Evolutionary conservation across 2,888 invertebrate species (phyloP).

Genomic region (Phasia obesa): DNA sequence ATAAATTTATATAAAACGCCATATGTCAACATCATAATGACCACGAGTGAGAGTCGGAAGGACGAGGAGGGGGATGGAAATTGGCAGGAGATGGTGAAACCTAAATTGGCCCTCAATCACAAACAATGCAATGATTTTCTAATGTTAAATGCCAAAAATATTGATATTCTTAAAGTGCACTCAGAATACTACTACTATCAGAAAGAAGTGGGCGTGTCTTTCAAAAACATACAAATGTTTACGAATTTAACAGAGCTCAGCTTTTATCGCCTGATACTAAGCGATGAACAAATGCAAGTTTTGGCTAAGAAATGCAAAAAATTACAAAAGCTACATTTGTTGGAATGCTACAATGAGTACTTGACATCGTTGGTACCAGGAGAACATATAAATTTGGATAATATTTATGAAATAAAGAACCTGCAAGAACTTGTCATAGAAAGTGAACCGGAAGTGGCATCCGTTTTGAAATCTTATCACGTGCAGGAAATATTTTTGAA

Average conservation of each 20-base stretch:
- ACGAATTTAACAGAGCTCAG: conserved; percentile 39
- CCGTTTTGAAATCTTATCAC: conserved; percentile 10
- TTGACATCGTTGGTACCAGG: conserved; percentile 46
- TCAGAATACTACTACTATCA: conserved; percentile 50
- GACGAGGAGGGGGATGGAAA: neutral
- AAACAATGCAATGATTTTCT: conserved; percentile 38
- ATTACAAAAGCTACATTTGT: conserved; percentile 41
- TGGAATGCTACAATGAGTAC: conserved; percentile 50
- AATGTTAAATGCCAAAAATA: conserved; percentile 44
- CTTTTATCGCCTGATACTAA: conserved; percentile 51
- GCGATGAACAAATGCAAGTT: conserved; percentile 24
- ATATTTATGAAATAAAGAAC: conserved; percentile 32
- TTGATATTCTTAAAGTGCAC: conserved; percentile 14
- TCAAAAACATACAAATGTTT: conserved; percentile 51
- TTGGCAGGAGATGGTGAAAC: neutral
- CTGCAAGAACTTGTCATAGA: conserved; percentile 35
- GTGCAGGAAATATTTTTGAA: conserved; percentile 43
- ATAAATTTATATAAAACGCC: conserved; percentile 53
- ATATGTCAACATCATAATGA: conserved; percentile 45
- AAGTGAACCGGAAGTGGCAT: neutral
- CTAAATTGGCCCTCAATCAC: conserved; percentile 36
- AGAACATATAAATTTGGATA: conserved; percentile 45
- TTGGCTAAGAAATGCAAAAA: conserved; percentile 39
- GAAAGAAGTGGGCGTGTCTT: conserved; percentile 34
- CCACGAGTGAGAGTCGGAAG: neutral